Percentiles rank a stretch among this genome's conserved stretches.
These are phyloP conservation scores for Mythimna ferrago DNA, from an alignment of 2,888 invertebrate genomes.

Conservation along the genomic window DNA sequence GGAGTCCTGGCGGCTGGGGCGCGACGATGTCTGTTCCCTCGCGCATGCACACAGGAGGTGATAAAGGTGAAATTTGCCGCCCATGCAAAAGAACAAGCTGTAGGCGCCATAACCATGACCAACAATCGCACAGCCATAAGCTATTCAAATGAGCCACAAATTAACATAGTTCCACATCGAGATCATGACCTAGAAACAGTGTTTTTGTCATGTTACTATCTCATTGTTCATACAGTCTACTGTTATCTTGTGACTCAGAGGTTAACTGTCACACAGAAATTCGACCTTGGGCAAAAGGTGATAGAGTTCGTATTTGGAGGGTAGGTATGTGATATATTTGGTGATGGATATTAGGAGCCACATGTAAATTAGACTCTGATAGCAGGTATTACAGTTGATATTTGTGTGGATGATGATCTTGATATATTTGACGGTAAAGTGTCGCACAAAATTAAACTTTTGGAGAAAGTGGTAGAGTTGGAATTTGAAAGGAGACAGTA, in stretches of 20 bases:
- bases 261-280: conserved; percentile 21
- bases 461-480: neutral
- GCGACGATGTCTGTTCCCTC: no score
- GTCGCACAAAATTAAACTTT: neutral
- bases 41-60: neutral
- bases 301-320: conserved; percentile 23
- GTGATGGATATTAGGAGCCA: neutral
- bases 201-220: conserved; percentile 54
- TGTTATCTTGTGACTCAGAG: conserved; percentile 61
- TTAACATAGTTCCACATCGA: conserved; percentile 50
- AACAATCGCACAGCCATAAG: conserved; percentile 15
- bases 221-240: conserved; percentile 56
- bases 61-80: no score
- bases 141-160: conserved; percentile 47
- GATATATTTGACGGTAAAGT: neutral
- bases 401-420: neutral
- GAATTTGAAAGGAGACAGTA: neutral
- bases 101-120: conserved; percentile 41
- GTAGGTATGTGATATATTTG: neutral
- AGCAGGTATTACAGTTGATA: neutral
- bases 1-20: no score
- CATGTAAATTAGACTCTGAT: neutral
- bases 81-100: conserved; percentile 5
- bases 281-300: conserved; percentile 8
- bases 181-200: conserved; percentile 60